Evolutionary conservation across 1,140 invertebrate genomes (phyloP).

Genomic region (fruit fly (Drosophila melanogaster)): Release_6_plus_ISO1_MT NC_004354.4:5976501-5977000

Average conservation of each 20-base stretch:
- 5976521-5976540: too few relatives aligned
- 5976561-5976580: neutral
- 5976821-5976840: conserved; percentile 1
- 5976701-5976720: conserved; percentile 49
- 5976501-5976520: too few relatives aligned
- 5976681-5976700: conserved; percentile 20
- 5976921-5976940: conserved; percentile 70
- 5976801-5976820: conserved; percentile 3
- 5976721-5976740: conserved; percentile 51
- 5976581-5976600: neutral
- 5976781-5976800: conserved; percentile 44
- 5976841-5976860: conserved; percentile 37
- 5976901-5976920: conserved; percentile 65
- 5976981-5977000: conserved; percentile 18
- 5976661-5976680: conserved; percentile 2
- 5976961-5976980: conserved; percentile 70
- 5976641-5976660: conserved; percentile 13
- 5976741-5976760: conserved; percentile 60
- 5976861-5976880: conserved; percentile 27
- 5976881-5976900: conserved; percentile 39
- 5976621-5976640: conserved; percentile 26
- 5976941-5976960: conserved; percentile 43
- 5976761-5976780: conserved; percentile 53
- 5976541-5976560: too few relatives aligned
- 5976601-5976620: conserved; percentile 24